Conservation (phyloP, 2,113 vertebrate species). For the Pelecanoides urinatrix region DNA sequence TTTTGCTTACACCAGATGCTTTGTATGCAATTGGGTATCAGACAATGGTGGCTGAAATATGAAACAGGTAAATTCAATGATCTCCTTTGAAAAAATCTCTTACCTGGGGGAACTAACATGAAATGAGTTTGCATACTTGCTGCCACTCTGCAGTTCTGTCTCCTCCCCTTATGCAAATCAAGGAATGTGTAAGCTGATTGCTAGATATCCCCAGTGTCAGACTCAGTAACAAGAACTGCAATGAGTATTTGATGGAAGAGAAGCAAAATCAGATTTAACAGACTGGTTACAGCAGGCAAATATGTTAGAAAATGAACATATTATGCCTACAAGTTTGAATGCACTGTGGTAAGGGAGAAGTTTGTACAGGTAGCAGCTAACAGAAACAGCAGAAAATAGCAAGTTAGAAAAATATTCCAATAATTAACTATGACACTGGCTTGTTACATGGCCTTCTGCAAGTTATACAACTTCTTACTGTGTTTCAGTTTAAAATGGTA, state of each 20-base stretch:
- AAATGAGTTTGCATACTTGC: conserved; percentile 25
- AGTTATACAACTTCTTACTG: not conserved
- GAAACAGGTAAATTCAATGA: conserved; percentile 60
- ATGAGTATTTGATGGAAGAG: conserved; percentile 36
- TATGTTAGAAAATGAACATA: not conserved
- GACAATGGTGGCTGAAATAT: conserved; percentile 62
- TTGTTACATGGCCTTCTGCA: not conserved
- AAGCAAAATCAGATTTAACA: conserved; percentile 34
- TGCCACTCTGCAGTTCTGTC: not conserved
- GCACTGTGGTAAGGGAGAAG: fast-evolving
- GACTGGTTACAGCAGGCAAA: not conserved
- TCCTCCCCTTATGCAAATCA: conserved; percentile 33
- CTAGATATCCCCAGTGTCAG: conserved; percentile 8
- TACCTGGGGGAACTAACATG: conserved; percentile 13
- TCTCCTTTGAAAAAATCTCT: conserved; percentile 47
- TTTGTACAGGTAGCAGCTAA: not conserved
- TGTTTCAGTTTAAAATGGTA: not conserved
- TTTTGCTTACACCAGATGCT: conserved; percentile 81
- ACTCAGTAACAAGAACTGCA: conserved; percentile 9
- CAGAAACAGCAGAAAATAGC: not conserved
- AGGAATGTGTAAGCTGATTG: conserved; percentile 1
- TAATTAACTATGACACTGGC: not conserved
- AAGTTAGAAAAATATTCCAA: not conserved
- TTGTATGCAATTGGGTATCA: conserved; percentile 73
- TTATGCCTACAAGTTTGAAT: not conserved